Evolutionary conservation across 1,140 invertebrate species (phyloP), one percentile per base, ranked within the genome.

Genomic region (Leptopilina boulardi): DNA sequence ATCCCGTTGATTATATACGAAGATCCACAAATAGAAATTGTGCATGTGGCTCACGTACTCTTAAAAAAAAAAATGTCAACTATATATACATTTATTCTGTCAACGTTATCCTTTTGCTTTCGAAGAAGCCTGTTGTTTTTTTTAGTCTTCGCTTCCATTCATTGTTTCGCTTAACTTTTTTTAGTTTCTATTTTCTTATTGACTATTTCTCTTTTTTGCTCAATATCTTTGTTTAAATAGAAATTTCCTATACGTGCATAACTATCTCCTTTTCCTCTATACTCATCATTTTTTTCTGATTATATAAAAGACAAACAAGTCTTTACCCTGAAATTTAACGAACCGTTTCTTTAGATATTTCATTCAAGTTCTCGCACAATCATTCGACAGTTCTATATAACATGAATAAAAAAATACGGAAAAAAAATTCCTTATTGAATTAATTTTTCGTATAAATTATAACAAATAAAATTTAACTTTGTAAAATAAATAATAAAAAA

Each of bases 291-390:
- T 18, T 51, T 51, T 18, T 44, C 3, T 66, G 4, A 66, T 66
- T 30, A 66, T 30, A 23, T 30, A 34, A 26, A 66, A 11, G 13
- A 15, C 59, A 66, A 66, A 66, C 59, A 34, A 30, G 23, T 66
- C 59, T 66, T n/a, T 66, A 66, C 26, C n/a, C 23, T 23, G 59
- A 66, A 66, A 66, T 66, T 66, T 66, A 66, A 66, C 59, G 59
- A 66, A 34, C 59, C 59, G 59, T 66, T 66, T 66, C 26, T 66
- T 38, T 66, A 3, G 23, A 13, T 66, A 66, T 66, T 66, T 30
- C 56, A 66, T 66, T 66, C 56, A 66, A 23, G 11, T 66, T 66
- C 56, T 66, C 23, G 26, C 59, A n/a, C 59, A 23, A 66, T 66
- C 59, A 66, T 66, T 66, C 59, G 30, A 30, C 59, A 30, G 5